Evolutionary conservation across 1,140 invertebrate genomes (phyloP), one percentile per base, ranked within the genome.

Genomic region (Saccostrea glomerata): DNA sequence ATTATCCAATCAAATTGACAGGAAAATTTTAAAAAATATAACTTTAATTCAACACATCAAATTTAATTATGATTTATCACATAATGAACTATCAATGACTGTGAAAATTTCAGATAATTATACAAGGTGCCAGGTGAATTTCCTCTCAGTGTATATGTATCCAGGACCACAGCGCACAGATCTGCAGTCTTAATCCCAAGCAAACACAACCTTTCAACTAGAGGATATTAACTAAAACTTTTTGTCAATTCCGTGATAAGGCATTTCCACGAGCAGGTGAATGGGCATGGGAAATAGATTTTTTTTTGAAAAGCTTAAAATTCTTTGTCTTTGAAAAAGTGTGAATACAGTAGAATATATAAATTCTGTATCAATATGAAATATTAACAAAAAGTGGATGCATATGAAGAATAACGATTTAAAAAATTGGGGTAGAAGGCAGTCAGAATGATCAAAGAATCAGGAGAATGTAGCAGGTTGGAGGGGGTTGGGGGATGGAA

Each of bases 141-240:
- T 77, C 70, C 2, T 25, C 15, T 11, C 12, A 12, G 25, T 30
- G 70, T 30, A 25, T 77, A 30, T 30, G 70, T 77, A 77, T 77
- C 70, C 70, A 77, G 70, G 70, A 77, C 70, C 23, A 36, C 70
- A 12, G 36, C 30, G 15, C 70, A 77, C 13, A 30, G 30, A 25
- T 30, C 70, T 25, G 70, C 70, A 25, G 23, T 30, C 70, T 77
- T 77, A 77, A 77, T 77, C 70, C 70, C 23, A 77, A 30, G 15
- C 70, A 77, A 77, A 77, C 70, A 77, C 70, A 77, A 77, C 70
- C 70, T 77, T 77, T 77, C 70, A 77, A 77, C 70, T 36, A 13
- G 25, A 36, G 70, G 70, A 77, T 77, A 77, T 77, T 77, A 77
- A 77, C 70, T 77, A 77, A 73, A 77, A 77, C 70, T 77, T 77